Conservation (phyloP, 2,113 vertebrate species). For the Amphilophus citrinellus region DNA sequence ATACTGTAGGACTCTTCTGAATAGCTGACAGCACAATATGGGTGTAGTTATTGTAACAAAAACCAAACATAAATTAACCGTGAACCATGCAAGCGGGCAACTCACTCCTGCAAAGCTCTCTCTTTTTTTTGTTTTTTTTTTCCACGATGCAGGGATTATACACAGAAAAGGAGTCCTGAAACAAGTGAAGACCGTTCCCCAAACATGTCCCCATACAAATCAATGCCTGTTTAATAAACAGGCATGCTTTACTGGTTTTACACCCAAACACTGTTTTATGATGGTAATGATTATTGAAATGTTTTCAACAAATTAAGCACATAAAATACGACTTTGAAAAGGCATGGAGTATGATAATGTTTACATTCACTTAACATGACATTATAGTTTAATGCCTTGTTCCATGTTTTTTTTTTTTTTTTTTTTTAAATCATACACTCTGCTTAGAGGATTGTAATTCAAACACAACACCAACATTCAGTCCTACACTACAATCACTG, state of each 20-base stretch:
- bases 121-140: not conserved
- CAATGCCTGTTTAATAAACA: constrained; percentile 55
- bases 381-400: constrained; percentile 11
- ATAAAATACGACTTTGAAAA: constrained; percentile 36
- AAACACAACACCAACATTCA: constrained; percentile 6
- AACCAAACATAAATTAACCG: constrained; percentile 69
- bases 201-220: constrained; percentile 57
- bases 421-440: not conserved
- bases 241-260: constrained; percentile 37
- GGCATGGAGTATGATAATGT: constrained; percentile 4
- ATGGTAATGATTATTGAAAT: constrained; percentile 48
- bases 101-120: constrained; percentile 64
- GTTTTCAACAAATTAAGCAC: constrained; percentile 25
- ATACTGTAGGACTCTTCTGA: constrained; percentile 64
- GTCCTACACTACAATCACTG: not conserved
- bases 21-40: constrained; percentile 65
- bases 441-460: constrained; percentile 11
- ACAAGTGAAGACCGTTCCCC: constrained; percentile 37
- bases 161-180: constrained; percentile 33
- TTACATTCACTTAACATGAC: constrained; percentile 2
- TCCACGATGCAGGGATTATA: constrained; percentile 57
- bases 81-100: constrained; percentile 58
- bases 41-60: constrained; percentile 65
- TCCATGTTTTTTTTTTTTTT: not conserved
- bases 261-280: constrained; percentile 47